These are phyloP conservation scores for Stenolophus ochropezus DNA, from an alignment of 2,888 invertebrate genomes.

Conservation along the genomic window DNA sequence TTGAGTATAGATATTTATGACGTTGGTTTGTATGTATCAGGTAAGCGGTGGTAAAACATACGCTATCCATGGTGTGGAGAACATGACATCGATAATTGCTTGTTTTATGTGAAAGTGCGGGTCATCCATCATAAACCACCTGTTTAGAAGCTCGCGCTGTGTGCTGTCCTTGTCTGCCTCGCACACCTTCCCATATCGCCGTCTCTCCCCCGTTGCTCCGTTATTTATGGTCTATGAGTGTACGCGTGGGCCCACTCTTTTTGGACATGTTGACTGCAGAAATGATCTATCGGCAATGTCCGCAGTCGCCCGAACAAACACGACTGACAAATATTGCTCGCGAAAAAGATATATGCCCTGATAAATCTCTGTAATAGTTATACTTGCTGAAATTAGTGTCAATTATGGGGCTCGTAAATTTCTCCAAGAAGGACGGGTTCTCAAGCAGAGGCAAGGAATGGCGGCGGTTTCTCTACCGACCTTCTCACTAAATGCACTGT, in stretches of 20 bases:
- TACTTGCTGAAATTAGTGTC: slow-evolving; percentile 71
- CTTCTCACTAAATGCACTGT: background rate
- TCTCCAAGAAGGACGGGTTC: slow-evolving; percentile 62
- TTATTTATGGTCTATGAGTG: slow-evolving; percentile 59
- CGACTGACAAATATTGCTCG: slow-evolving; percentile 71
- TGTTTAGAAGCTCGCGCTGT: slow-evolving; percentile 66
- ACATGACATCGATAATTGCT: slow-evolving; percentile 69
- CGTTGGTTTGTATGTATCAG: background rate
- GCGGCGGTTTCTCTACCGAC: background rate
- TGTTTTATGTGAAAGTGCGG: slow-evolving; percentile 68
- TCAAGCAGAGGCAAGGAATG: background rate
- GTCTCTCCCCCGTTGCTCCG: slow-evolving; percentile 21
- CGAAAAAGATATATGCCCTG: slow-evolving; percentile 72
- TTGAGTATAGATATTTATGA: background rate
- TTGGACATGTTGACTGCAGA: slow-evolving; percentile 71
- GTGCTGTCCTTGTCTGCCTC: slow-evolving; percentile 4
- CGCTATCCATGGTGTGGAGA: slow-evolving; percentile 36
- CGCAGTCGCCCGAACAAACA: slow-evolving; percentile 70
- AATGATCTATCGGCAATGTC: slow-evolving; percentile 71
- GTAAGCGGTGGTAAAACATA: background rate
- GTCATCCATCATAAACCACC: slow-evolving; percentile 72
- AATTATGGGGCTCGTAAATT: slow-evolving; percentile 71
- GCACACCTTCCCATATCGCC: background rate
- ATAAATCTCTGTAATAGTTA: slow-evolving; percentile 72
- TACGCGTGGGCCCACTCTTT: slow-evolving; percentile 57